Evolutionary conservation across 2,888 invertebrate species (phyloP), one percentile per base, ranked within the genome.

Genomic region (Acronicta aceris): DNA sequence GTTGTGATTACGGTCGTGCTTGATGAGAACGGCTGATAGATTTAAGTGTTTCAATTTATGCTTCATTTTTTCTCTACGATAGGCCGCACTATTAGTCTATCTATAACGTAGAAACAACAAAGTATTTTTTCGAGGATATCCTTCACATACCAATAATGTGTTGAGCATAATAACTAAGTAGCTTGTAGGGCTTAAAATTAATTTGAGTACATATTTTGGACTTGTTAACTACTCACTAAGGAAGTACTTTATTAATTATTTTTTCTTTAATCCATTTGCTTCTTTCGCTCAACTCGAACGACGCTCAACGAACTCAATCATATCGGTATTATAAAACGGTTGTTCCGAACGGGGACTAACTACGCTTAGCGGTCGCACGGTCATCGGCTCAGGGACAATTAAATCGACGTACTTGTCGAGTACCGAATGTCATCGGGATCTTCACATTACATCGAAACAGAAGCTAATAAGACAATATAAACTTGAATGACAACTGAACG

Each of bases 351-450:
- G 75, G 70, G 79, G 73, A 79, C 64, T 83, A 82, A 79, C 64
- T 83, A 82, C 80, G 85, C 81, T 85, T 82, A 86, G 83, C 85
- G 82, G 86, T 85, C 81, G 76, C 81, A 87, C 90, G 92, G 92
- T 91, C 92, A 91, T 89, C 90, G 91, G 90, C 91, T 85, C 83
- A 65, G 78, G 80, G 87, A 87, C 89, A 90, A 91, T 89, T 89
- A 89, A 88, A 89, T 87, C 83, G 82, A 84, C 84, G 85, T 82
- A 82, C 80, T 74, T 82, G 84, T 80, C 80, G 82, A 83, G 76
- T 74, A 76, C 74, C 67, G 65, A 73, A 74, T 78, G 75, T 72
- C 70, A 77, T 71, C 74, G 74, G 61, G 65, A 76, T 65, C 58
- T 71, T 72, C 66, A 72, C 70, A 65, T 50, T 63, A 56, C 59